Base-by-base conservation (phyloP, 53 echinoderm and acorn worm genomes). In the Holothuria leucospilota region DNA sequence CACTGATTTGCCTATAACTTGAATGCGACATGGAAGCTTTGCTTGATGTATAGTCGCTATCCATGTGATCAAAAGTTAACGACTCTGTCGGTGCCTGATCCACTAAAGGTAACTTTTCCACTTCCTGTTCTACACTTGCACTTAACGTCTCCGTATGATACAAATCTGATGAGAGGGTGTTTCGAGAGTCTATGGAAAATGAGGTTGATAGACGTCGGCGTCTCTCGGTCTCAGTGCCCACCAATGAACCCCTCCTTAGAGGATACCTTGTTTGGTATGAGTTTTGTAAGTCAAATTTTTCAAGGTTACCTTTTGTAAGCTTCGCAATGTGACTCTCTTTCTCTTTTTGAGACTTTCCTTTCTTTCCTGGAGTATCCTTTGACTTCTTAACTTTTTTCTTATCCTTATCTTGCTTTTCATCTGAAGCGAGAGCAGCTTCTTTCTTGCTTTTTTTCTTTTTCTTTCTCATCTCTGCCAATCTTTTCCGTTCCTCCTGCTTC, bases 221-320 rank as follows among this genome's bases (percentile, higher is more conserved):
- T 28, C 61, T 59, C 13, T 15, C 59, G 2, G 29, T 6, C 16
- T 61, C 80, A 34, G 16, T 29, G 14, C 62, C 80, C 6, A 26
- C 10, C 13, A 59, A 30, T 4, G 18, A 80, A 20, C 80, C 28
- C 30, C 59, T 59, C 21, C 60, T 61, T 58, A 80, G 34, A 38
- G 38, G 6, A 29, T 18, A 20, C 28, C 60, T 34, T 29, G 78
- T 25, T 51, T 52, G 49, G 20, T 8, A 15, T 21, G 30, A 30
- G 51, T 67, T 64, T 25, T 67, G 84, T n/a, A 83, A 21, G 40
- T 93, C 84, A 41, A 93, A 70, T 70, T 77, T 77, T 56, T 86
- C 93, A 69, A 93, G 78, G 21, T 93, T 93, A 16, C 85, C 69
- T 82, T 69, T 65, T 18, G 93, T 93, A 49, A 93, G 87, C 51